These are phyloP conservation scores for Brassicogethes aeneus DNA, from an alignment of 2,888 invertebrate genomes.

Conservation along the genomic window DNA sequence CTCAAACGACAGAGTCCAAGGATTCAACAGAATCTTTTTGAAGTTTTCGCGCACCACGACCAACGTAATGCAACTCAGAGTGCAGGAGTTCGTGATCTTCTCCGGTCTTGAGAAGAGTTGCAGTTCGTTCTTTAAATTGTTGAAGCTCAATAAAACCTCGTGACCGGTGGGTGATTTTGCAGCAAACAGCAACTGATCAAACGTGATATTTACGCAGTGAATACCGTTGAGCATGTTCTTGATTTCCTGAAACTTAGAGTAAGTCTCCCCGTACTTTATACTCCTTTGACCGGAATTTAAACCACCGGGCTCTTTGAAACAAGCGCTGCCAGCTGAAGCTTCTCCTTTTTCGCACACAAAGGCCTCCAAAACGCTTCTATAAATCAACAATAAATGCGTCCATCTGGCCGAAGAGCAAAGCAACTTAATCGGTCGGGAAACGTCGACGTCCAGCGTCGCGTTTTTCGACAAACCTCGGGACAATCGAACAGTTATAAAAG, in stretches of 20 bases:
- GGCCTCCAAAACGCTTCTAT: slow-evolving; percentile 32
- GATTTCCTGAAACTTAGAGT: slow-evolving; percentile 40
- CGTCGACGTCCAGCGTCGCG: slow-evolving; percentile 37
- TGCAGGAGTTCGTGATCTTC: slow-evolving; percentile 42
- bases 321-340: not conserved
- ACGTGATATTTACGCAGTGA: slow-evolving; percentile 37
- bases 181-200: slow-evolving; percentile 44
- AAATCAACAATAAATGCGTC: slow-evolving; percentile 36
- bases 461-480: slow-evolving; percentile 42
- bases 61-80: slow-evolving; percentile 45
- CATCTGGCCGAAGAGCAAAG: slow-evolving; percentile 41
- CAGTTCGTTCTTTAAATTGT: slow-evolving; percentile 41
- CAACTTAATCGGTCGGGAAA: slow-evolving; percentile 46
- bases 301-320: not conserved
- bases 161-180: slow-evolving; percentile 35
- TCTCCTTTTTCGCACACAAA: not conserved
- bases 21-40: slow-evolving; percentile 48
- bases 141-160: slow-evolving; percentile 35
- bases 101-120: slow-evolving; percentile 47
- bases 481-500: slow-evolving; percentile 54
- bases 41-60: slow-evolving; percentile 36
- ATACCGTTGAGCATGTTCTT: slow-evolving; percentile 38
- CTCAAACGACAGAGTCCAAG: slow-evolving; percentile 48
- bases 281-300: too few species aligned
- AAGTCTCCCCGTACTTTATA: slow-evolving; percentile 24